Percentiles rank a stretch among this genome's conserved stretches.
These are phyloP conservation scores for Actinemys pallida DNA, from an alignment of 2,113 vertebrate genomes.

Conservation along the genomic window DNA sequence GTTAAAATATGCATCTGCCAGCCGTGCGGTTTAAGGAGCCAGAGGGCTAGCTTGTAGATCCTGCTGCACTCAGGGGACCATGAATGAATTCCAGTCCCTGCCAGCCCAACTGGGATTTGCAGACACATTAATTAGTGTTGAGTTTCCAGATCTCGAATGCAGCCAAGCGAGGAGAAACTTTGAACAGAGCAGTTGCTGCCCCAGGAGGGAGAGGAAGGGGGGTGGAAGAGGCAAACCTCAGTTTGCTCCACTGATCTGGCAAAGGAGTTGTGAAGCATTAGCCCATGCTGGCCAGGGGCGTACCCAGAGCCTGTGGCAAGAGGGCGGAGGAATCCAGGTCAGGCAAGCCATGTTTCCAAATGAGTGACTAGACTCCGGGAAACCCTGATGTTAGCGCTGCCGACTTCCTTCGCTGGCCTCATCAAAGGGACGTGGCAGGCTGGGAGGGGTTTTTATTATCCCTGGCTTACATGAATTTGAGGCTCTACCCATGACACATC, in stretches of 20 bases:
- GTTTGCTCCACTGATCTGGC: rapidly evolving
- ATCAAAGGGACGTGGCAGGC: neutral
- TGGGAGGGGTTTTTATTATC: neutral
- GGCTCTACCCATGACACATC: neutral
- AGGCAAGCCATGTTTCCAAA: neutral
- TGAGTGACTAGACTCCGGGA: rapidly evolving
- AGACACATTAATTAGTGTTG: constrained; percentile 77
- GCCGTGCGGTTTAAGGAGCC: constrained; percentile 52
- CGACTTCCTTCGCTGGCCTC: rapidly evolving
- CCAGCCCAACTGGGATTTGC: constrained; percentile 70
- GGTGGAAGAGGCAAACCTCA: neutral
- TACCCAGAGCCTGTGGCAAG: rapidly evolving
- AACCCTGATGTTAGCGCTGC: neutral
- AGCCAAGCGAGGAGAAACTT: constrained; percentile 63
- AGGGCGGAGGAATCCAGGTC: neutral
- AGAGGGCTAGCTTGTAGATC: constrained; percentile 65
- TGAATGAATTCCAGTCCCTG: neutral
- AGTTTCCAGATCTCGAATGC: constrained; percentile 67
- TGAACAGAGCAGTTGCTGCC: constrained; percentile 47
- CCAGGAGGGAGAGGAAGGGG: neutral
- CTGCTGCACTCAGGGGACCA: constrained; percentile 45
- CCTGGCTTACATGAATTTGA: neutral
- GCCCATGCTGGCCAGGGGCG: rapidly evolving
- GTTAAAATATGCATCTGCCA: constrained; percentile 75
- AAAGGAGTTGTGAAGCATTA: rapidly evolving